Percentiles rank a stretch among this genome's conserved stretches.
These are phyloP conservation scores for Grammomys dolichurus DNA, from an alignment of 2,113 vertebrate species.

Conservation along the genomic window DNA sequence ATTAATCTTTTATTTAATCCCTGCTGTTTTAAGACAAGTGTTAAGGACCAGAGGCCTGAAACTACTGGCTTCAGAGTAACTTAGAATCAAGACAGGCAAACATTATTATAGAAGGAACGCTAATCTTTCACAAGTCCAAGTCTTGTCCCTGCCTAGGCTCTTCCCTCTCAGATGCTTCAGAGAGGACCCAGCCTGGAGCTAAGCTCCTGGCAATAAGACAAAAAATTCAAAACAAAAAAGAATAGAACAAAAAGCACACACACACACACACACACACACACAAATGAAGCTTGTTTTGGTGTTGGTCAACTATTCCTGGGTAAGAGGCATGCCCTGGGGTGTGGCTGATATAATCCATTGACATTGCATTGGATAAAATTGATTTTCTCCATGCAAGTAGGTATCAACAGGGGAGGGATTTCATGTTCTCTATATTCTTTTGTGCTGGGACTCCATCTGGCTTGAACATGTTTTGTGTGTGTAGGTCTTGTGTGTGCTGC, in stretches of 20 bases:
- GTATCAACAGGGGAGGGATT: not conserved
- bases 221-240: not conserved
- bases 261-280: not conserved
- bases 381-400: not conserved
- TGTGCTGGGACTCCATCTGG: not conserved
- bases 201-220: too few relatives aligned
- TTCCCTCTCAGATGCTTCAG: too few relatives aligned
- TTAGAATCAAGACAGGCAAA: too few relatives aligned
- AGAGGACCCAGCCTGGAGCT: too few relatives aligned
- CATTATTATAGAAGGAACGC: too few relatives aligned
- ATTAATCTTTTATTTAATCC: too few relatives aligned
- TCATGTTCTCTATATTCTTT: not conserved
- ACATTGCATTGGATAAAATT: not conserved
- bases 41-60: too few relatives aligned
- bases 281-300: not conserved
- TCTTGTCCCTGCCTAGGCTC: too few relatives aligned
- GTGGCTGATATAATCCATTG: not conserved
- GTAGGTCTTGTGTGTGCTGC: not conserved
- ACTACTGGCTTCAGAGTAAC: too few relatives aligned
- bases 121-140: too few relatives aligned
- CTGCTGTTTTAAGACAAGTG: too few relatives aligned
- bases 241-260: not conserved
- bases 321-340: not conserved
- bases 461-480: not conserved
- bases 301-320: not conserved